Evolutionary conservation across 2,888 invertebrate genomes (phyloP).

Genomic region (Drosophila mulleri): DNA sequence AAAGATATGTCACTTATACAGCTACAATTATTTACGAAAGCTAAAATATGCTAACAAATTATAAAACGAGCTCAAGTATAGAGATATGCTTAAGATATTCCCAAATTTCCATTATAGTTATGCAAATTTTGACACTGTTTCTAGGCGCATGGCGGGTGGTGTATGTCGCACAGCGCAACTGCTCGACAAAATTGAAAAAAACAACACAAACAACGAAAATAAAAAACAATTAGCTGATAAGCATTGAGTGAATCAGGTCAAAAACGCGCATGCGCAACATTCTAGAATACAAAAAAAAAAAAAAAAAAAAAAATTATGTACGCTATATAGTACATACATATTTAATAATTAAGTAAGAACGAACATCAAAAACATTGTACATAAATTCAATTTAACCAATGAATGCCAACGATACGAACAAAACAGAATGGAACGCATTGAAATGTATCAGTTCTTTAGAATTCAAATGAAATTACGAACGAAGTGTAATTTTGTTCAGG

Average conservation of each 20-base stretch:
- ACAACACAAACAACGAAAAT: not conserved
- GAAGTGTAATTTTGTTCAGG: not conserved
- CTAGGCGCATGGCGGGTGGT: slow-evolving; percentile 19
- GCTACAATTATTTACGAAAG: not conserved
- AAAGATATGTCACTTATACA: not conserved
- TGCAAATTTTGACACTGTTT: slow-evolving; percentile 31
- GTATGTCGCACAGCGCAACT: slow-evolving; percentile 12
- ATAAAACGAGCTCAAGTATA: not conserved
- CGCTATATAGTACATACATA: slow-evolving; percentile 10
- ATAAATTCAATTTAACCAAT: not conserved
- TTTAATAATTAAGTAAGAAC: slow-evolving; percentile 20
- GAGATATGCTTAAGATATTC: not conserved
- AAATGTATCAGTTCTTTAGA: not conserved
- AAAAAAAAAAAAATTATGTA: slow-evolving; percentile 19
- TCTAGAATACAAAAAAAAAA: slow-evolving; percentile 12
- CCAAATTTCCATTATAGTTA: not conserved
- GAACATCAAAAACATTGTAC: slow-evolving; percentile 4
- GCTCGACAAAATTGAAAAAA: slow-evolving; percentile 15
- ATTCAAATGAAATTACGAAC: not conserved
- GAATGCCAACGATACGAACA: not conserved
- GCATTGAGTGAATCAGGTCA: slow-evolving; percentile 66
- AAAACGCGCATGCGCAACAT: slow-evolving; percentile 72
- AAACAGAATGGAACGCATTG: not conserved
- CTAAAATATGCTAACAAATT: not conserved
- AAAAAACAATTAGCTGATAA: slow-evolving; percentile 55